phyloP scores from a whole-genome alignment of 2,113 vertebrate species.

The Camelus dromedarius region DNA sequence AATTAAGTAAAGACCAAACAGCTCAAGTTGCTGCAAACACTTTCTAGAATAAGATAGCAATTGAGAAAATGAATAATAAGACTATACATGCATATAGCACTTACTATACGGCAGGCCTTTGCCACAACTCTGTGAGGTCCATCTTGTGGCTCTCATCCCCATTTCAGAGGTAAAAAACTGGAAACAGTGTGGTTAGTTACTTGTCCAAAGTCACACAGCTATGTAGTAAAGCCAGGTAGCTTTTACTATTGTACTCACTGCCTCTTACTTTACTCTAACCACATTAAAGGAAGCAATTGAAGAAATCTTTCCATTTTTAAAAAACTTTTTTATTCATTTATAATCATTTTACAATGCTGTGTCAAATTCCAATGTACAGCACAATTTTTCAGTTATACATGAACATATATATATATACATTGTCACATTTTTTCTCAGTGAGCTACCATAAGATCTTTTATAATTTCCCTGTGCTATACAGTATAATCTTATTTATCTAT shows the following conservation, averaged over 20 bases:
- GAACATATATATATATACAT: no score
- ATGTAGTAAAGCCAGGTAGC: background rate
- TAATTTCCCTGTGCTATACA: no score
- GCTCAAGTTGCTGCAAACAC: background rate
- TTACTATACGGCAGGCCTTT: background rate
- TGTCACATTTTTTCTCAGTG: no score
- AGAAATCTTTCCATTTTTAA: background rate
- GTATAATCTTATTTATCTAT: no score
- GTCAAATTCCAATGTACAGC: no score
- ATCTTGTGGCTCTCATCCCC: background rate
- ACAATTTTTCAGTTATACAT: no score
- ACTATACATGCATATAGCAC: background rate
- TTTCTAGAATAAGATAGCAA: slow-evolving; percentile 29
- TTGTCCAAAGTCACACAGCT: background rate
- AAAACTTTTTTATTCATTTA: no score
- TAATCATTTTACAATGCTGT: no score
- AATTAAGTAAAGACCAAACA: background rate
- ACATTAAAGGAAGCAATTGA: background rate
- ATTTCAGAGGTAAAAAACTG: slow-evolving; percentile 17
- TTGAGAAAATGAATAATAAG: background rate
- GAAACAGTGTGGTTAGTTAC: background rate
- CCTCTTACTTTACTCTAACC: background rate
- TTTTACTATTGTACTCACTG: background rate
- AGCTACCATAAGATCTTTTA: no score
- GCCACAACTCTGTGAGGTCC: background rate